Evolutionary conservation across 1,140 invertebrate species (phyloP).

Genomic region (Drosophila teissieri): DNA sequence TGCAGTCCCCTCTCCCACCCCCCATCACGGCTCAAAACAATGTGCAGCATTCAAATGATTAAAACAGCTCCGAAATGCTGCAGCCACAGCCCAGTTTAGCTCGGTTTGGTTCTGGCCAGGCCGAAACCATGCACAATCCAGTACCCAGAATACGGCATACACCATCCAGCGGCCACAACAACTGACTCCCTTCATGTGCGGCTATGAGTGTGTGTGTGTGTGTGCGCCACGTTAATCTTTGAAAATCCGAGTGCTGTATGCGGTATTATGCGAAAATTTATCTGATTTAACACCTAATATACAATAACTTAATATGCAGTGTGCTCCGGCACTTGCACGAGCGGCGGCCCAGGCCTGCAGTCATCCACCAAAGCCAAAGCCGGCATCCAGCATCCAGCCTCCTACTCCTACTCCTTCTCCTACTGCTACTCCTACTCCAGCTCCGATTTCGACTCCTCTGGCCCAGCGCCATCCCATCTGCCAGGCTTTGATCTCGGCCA

Average conservation of each 20-base stretch:
- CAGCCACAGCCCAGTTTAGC: conserved; percentile 48
- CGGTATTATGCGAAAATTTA: conserved; percentile 85
- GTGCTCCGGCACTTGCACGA: conserved; percentile 74
- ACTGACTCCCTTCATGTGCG: conserved; percentile 10
- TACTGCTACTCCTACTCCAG: too few relatives aligned
- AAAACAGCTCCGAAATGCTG: conserved; percentile 75
- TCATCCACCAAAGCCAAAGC: conserved; percentile 59
- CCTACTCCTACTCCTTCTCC: background rate
- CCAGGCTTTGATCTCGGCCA: conserved; percentile 22
- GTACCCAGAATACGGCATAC: background rate
- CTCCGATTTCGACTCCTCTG: background rate
- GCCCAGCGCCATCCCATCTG: conserved; percentile 10
- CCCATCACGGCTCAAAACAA: conserved; percentile 57
- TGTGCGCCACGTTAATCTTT: conserved; percentile 84
- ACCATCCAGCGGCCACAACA: conserved; percentile 30
- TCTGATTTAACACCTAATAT: conserved; percentile 85
- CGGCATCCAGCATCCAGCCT: conserved; percentile 12
- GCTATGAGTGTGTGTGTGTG: conserved; percentile 11
- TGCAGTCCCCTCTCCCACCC: background rate
- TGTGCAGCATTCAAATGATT: conserved; percentile 81
- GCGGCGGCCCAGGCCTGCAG: conserved; percentile 58
- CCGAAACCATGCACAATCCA: conserved; percentile 20
- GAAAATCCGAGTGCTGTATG: conserved; percentile 85
- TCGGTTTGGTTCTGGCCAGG: conserved; percentile 19
- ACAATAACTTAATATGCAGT: conserved; percentile 85